Percentiles rank a stretch among this genome's conserved stretches.
Conservation (phyloP, 2,797 vertebrate species). For the Borostomias antarcticus region DNA sequence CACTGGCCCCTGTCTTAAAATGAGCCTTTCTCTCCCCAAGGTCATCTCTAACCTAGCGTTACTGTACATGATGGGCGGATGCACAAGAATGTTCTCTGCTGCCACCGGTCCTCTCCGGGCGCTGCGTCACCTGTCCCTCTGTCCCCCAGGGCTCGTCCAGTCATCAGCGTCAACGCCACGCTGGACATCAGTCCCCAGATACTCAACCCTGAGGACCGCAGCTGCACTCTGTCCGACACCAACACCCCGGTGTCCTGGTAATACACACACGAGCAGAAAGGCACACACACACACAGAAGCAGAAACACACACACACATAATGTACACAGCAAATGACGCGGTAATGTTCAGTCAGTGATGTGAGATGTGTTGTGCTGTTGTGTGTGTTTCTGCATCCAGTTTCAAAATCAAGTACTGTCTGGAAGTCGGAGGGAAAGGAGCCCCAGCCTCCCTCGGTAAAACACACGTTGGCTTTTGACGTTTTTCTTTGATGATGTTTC, state of each 20-base stretch:
- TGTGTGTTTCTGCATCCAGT: constrained; percentile 45
- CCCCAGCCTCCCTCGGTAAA: constrained; percentile 76
- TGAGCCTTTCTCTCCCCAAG: no score
- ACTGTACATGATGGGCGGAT: no score
- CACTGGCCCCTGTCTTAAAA: no score
- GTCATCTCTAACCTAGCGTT: not conserved
- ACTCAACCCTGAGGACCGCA: constrained; percentile 90
- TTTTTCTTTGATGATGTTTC: no score
- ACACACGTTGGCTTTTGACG: no score
- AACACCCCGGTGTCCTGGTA: constrained; percentile 86
- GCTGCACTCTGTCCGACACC: constrained; percentile 73
- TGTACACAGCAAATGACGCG: not conserved
- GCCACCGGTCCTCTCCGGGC: not conserved
- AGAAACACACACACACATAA: not conserved
- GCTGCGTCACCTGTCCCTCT: no score
- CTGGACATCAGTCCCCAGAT: constrained; percentile 91
- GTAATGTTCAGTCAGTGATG: not conserved
- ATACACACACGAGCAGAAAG: constrained; percentile 45
- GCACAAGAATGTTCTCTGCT: not conserved
- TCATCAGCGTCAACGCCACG: constrained; percentile 88
- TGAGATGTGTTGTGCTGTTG: not conserved
- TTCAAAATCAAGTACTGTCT: constrained; percentile 84
- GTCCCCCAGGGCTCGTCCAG: constrained; percentile 87
- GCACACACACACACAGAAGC: constrained; percentile 11
- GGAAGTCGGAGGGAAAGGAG: constrained; percentile 79